These are phyloP conservation scores for Nycticebus coucang DNA, from an alignment of 2,113 vertebrate species.

Conservation along the genomic window DNA sequence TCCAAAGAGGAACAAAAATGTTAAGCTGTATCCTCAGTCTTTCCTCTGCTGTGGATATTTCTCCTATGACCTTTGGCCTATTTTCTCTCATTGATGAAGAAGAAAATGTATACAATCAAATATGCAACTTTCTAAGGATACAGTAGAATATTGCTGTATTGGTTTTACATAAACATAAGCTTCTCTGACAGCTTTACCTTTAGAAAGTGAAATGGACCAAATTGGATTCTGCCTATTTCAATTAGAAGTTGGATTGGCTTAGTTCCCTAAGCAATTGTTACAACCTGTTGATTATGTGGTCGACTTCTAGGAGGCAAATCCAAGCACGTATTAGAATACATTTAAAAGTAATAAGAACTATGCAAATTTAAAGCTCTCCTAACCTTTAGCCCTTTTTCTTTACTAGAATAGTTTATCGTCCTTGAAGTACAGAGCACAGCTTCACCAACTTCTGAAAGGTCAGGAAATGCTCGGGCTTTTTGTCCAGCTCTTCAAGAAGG, in stretches of 20 bases:
- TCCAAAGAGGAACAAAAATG: not conserved
- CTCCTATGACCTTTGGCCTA: not conserved
- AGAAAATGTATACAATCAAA: not conserved
- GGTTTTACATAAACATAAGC: not conserved
- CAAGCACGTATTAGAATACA: not conserved
- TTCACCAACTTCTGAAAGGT: not conserved
- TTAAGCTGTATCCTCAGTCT: not conserved
- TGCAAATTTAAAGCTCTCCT: not conserved
- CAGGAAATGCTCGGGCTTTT: not conserved
- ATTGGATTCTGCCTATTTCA: not conserved
- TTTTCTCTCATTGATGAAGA: not conserved
- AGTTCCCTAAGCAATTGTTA: not conserved
- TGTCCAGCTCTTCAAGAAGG: not conserved
- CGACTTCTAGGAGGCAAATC: not conserved
- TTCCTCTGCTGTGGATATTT: not conserved
- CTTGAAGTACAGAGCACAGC: not conserved
- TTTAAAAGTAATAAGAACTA: not conserved
- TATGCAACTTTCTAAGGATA: not conserved
- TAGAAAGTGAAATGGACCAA: conserved; percentile 8
- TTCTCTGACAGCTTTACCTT: not conserved
- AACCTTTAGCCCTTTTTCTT: not conserved
- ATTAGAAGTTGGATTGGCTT: not conserved
- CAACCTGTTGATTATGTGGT: not conserved
- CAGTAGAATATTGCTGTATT: not conserved
- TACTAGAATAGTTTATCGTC: not conserved